These are phyloP conservation scores for Baronia brevicornis DNA, from an alignment of 2,888 invertebrate species.

Conservation along the genomic window DNA sequence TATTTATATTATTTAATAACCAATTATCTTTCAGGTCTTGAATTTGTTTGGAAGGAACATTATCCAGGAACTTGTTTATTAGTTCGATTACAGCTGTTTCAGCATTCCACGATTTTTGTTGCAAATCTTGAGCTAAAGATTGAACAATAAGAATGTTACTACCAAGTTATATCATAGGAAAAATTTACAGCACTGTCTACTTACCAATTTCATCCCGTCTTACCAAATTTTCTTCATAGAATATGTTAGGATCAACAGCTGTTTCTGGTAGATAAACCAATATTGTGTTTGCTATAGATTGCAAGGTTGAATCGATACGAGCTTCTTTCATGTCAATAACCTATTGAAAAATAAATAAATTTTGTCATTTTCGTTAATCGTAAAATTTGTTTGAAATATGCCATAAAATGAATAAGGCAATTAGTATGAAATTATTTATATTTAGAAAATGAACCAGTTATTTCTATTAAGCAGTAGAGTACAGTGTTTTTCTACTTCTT, in stretches of 20 bases:
- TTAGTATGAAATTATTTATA: too few species aligned
- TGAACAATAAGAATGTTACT: background rate
- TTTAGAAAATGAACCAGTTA: too few species aligned
- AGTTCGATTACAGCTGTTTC: constrained; percentile 86
- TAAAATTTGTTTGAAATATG: too few species aligned
- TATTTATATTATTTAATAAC: constrained; percentile 33
- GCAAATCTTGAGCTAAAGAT: constrained; percentile 47
- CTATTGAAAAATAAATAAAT: constrained; percentile 32
- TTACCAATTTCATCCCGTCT: constrained; percentile 70
- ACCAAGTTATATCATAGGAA: background rate
- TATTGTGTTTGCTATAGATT: constrained; percentile 75
- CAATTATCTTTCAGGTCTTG: constrained; percentile 77
- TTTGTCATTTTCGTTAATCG: too few species aligned
- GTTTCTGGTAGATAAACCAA: constrained; percentile 78
- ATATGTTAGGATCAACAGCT: constrained; percentile 77
- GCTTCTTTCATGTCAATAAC: constrained; percentile 85
- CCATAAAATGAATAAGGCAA: too few species aligned
- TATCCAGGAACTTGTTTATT: constrained; percentile 83
- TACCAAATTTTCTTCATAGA: constrained; percentile 78
- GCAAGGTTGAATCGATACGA: constrained; percentile 81
- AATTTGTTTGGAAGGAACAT: constrained; percentile 75
- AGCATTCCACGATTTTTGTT: constrained; percentile 70
- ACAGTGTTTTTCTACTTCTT: too few species aligned
- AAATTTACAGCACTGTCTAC: constrained; percentile 4
- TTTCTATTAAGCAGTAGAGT: too few species aligned